Percentiles rank a stretch among this genome's conserved stretches.
phyloP scores from a whole-genome alignment of 2,888 invertebrate genomes.

The Antheraea assamensis region DNA sequence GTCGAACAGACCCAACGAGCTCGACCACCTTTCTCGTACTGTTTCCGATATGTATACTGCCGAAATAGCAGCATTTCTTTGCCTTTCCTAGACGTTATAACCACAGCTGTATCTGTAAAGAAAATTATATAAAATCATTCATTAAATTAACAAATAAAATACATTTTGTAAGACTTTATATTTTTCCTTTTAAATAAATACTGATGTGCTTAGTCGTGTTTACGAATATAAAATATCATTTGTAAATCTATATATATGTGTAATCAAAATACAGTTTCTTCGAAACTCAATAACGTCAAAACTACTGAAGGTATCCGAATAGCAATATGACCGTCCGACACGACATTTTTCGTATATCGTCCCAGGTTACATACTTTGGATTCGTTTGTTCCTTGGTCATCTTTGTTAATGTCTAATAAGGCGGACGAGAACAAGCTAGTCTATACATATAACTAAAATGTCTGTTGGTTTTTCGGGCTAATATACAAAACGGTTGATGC shows the following conservation, averaged over 20 bases:
- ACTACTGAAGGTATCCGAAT: no score
- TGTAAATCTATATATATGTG: not conserved
- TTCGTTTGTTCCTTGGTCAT: no score
- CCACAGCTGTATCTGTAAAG: conserved; percentile 56
- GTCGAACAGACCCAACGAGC: conserved; percentile 73
- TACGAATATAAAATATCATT: not conserved
- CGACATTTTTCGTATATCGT: no score
- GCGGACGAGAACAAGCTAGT: no score
- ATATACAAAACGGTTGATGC: no score
- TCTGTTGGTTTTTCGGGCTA: no score
- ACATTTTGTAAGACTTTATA: not conserved
- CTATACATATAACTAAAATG: no score
- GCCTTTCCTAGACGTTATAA: conserved; percentile 72
- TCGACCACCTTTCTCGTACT: conserved; percentile 53
- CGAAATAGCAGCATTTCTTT: conserved; percentile 70
- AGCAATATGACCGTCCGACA: no score
- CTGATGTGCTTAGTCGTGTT: not conserved
- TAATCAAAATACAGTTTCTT: no score
- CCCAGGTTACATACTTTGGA: no score
- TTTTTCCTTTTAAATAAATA: not conserved
- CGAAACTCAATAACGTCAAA: no score
- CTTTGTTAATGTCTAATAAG: no score
- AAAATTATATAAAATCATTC: not conserved
- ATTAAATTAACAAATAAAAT: not conserved
- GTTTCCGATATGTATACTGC: conserved; percentile 68